Evolutionary conservation across 1,140 invertebrate species (phyloP), one percentile per base, ranked within the genome.

Genomic region (Eurytemora carolleeae): DNA sequence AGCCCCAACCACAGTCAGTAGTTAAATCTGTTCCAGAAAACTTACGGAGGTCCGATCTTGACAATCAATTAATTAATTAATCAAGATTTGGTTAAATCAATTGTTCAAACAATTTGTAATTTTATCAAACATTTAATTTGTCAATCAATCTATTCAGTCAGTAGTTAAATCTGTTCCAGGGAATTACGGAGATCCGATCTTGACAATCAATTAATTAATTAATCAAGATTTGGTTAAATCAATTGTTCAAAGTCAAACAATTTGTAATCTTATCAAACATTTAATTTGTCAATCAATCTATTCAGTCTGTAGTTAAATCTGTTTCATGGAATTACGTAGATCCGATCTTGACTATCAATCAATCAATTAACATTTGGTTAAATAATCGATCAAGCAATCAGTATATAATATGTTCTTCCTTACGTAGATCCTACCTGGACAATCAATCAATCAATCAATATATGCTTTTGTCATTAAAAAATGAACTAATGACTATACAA

Each of bases 1-100:
- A 89, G 1, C 86, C 86, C 86, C 86, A 89, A 1, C 86, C 85
- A 73, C 84, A 86, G 70, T 89, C 86, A 1, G 83, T 82, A 16
- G 83, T 87, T 57, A 82, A 82, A 66, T 77, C 79, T 0, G 83
- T 85, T 20, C 83, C 83, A 72, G 79, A 80, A 70, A 86, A 77
- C 19, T 78, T 76, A 44, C 7, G 31, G 7, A 44, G n/a, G 31
- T 44, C 31, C 31, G n/a, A 12, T 44, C 31, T 44, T 44, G n/a
- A 44, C n/a, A n/a, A 44, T 44, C n/a, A n/a, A n/a, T 44, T 44
- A 12, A 7, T 12, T 44, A 44, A 12, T 44, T 44, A 7, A 44
- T 12, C 7, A 44, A 44, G 31, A n/a, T 7, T 44, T 44, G n/a
- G 7, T 12, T 12, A 44, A 44, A 44, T n/a, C 31, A 44, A 12